Base-by-base conservation (phyloP, 2,888 invertebrate species). In the Leptogaster cylindrica region DNA sequence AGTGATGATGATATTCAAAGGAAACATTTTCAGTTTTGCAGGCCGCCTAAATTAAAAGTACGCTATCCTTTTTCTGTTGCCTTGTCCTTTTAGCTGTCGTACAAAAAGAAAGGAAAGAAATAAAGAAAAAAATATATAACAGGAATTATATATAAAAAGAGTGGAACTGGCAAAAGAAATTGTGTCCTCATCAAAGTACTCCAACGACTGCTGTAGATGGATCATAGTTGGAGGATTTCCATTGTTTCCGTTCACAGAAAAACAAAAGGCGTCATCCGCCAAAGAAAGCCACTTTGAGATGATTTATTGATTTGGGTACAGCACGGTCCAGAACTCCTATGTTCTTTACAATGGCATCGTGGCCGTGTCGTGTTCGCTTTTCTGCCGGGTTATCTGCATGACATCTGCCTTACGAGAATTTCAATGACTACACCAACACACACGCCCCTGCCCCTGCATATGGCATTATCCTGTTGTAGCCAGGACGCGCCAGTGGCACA, bases 271-370 rank as follows among this genome's bases (percentile, higher is more conserved):
- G 55, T 55, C 23, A 66, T 66, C 52, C 55, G 44, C 44, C 52
- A 70, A 66, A 65, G 58, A 63, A 65, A 66, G 61, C 55, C 48
- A 64, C 65, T 70, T 70, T 64, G 61, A 70, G 65, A 70, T 70
- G 70, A 70, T 70, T 70, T 70, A 70, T 70, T 70, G 70, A 70
- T 70, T 70, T 66, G 28, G 44, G 61, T 25, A 25, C 48, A 48
- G 23, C 48, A 48, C 48, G 48, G 48, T 25, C 48, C 25, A 48
- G 23, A 48, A 25, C n/a, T 48, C 27, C 27, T 41, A 1, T 25
- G 23, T 23, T 25, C 48, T 48, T 48, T 48, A n/a, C 25, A 10
- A 48, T 16, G 41, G 10, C 61, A 18, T 14, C 20, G 27, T 44
- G 18, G 55, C 16, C 58, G 61, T 27, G 44, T 16, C 44, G 41